Conservation (phyloP, 2,888 invertebrate species). For the Lamellibrachia satsuma region DNA sequence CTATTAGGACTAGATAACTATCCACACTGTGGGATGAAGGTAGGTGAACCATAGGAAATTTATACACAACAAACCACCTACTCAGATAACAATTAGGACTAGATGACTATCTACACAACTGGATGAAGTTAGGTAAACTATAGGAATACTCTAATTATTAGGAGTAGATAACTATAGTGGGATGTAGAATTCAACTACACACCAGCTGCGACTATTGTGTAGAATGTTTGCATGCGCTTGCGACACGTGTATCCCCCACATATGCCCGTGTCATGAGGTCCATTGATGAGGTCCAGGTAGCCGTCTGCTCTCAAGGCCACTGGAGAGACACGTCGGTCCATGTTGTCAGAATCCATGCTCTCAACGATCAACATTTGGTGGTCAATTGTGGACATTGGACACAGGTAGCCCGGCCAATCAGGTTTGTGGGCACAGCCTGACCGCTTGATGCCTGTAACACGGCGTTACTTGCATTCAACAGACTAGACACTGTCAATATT, state of each 20-base stretch:
- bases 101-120: neutral
- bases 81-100: neutral
- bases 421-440: no score
- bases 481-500: slow-evolving; percentile 27
- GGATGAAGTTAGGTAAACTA: neutral
- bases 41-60: neutral
- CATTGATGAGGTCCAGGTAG: slow-evolving; percentile 61
- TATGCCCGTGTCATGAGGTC: slow-evolving; percentile 61
- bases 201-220: slow-evolving; percentile 47
- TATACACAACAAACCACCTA: neutral
- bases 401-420: no score
- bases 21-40: neutral
- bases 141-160: neutral
- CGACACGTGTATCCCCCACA: slow-evolving; percentile 40
- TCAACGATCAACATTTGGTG: slow-evolving; percentile 58
- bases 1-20: neutral
- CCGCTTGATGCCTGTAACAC: slow-evolving; percentile 37
- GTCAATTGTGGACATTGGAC: slow-evolving; percentile 23
- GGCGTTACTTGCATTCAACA: slow-evolving; percentile 32
- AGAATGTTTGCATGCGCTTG: slow-evolving; percentile 59
- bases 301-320: slow-evolving; percentile 38
- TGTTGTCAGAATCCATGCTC: slow-evolving; percentile 61
- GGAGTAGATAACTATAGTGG: neutral
- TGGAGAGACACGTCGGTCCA: slow-evolving; percentile 50
- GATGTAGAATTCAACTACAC: neutral